Percentiles rank a stretch among this genome's conserved stretches.
phyloP scores from a whole-genome alignment of 92 coral and sea anemone species.

The Phenganax subtilis region DNA sequence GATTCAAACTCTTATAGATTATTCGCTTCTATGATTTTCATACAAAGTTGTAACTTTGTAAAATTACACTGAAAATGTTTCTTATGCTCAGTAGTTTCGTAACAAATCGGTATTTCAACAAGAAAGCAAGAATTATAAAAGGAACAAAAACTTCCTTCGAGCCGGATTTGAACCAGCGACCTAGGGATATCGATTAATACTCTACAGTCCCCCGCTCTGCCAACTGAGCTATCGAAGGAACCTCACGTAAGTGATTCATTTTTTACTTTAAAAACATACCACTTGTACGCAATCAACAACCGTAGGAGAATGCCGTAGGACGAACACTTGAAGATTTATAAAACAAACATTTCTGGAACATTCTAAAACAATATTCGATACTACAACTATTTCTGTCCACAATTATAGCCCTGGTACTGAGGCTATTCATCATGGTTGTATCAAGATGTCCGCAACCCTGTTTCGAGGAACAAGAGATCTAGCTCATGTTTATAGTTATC shows the following conservation, averaged over 20 bases:
- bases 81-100: no score
- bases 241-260: not conserved
- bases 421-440: not conserved
- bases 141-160: constrained; percentile 50
- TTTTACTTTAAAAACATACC: not conserved
- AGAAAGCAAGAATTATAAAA: not conserved
- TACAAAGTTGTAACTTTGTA: no score
- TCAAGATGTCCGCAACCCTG: constrained; percentile 52
- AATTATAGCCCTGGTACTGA: not conserved
- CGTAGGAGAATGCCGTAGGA: no score
- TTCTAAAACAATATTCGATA: not conserved
- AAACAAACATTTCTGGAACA: no score
- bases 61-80: no score
- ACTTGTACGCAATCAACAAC: not conserved
- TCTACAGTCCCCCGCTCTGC: constrained; percentile 58
- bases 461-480: constrained; percentile 83
- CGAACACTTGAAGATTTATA: no score
- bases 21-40: no score
- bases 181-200: constrained; percentile 43
- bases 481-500: constrained; percentile 57
- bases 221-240: constrained; percentile 51
- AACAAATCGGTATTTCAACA: not conserved
- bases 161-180: constrained; percentile 77
- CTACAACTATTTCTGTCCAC: not conserved
- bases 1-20: no score